Evolutionary conservation across 1,140 invertebrate species (phyloP).

Genomic region (Drosophila leontia): DNA sequence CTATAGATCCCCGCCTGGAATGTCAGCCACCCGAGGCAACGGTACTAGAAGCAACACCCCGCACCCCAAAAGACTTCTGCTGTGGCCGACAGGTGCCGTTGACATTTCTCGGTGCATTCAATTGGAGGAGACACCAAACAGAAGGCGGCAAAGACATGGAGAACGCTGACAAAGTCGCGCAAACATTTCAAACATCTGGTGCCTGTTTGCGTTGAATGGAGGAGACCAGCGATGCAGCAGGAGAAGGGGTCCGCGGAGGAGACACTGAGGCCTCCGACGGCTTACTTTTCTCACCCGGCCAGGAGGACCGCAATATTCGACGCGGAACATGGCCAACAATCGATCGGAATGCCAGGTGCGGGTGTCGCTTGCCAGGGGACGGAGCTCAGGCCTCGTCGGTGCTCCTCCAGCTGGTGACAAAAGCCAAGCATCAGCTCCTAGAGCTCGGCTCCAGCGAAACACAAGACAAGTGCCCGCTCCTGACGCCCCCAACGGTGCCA

Average conservation of each 20-base stretch:
- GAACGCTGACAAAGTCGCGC: conserved; percentile 65
- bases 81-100: conserved; percentile 62
- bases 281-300: conserved; percentile 72
- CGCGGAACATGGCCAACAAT: conserved; percentile 66
- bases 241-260: neutral
- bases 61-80: conserved; percentile 24
- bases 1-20: conserved; percentile 9
- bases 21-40: conserved; percentile 41
- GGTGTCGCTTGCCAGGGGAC: conserved; percentile 44
- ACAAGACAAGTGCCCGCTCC: conserved; percentile 36
- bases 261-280: conserved; percentile 34
- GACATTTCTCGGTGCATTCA: conserved; percentile 68
- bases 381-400: conserved; percentile 3
- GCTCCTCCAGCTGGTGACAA: conserved; percentile 50
- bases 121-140: conserved; percentile 38
- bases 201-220: conserved; percentile 51
- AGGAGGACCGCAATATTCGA: conserved; percentile 50
- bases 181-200: conserved; percentile 76
- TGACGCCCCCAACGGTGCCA: conserved; percentile 67
- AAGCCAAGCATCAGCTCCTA: conserved; percentile 33
- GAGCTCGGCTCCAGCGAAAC: conserved; percentile 2
- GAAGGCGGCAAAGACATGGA: conserved; percentile 28
- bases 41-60: conserved; percentile 43
- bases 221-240: conserved; percentile 10
- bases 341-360: conserved; percentile 74